Conservation (phyloP, 1,140 invertebrate species). For the Ostrea denselamellosa region DNA sequence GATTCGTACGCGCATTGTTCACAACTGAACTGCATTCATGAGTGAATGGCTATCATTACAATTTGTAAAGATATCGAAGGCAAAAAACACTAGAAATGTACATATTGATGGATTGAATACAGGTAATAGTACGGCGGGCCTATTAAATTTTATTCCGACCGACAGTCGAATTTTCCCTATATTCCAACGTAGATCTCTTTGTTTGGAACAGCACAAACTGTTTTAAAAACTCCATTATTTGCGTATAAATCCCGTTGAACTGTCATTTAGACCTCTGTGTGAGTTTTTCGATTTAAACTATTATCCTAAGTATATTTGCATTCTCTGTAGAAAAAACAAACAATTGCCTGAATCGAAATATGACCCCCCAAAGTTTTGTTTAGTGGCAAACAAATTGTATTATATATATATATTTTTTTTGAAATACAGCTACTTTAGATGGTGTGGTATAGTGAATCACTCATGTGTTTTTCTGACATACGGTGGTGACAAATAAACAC, state of each 20-base stretch:
- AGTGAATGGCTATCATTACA: no score
- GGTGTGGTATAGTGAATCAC: background rate
- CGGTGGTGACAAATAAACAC: background rate
- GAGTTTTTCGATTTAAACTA: background rate
- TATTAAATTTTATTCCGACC: no score
- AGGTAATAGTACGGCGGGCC: no score
- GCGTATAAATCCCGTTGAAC: background rate
- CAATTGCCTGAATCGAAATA: slow-evolving; percentile 1
- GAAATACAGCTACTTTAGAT: background rate
- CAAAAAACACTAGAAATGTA: no score
- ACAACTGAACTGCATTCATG: no score
- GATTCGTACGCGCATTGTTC: no score
- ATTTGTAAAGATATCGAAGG: no score
- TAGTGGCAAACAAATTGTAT: background rate
- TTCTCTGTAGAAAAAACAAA: slow-evolving; percentile 6
- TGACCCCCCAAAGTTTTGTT: background rate
- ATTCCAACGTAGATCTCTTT: background rate
- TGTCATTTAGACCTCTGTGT: slow-evolving; percentile 6
- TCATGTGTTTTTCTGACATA: background rate
- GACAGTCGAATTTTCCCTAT: no score
- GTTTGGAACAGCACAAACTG: background rate
- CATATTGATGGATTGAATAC: no score
- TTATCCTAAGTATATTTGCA: slow-evolving; percentile 18
- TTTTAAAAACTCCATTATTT: slow-evolving; percentile 24
- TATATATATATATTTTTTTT: background rate